Evolutionary conservation across 2,113 vertebrate genomes (phyloP), one percentile per base, ranked within the genome.

Genomic region (Tupaia chinensis): DNA sequence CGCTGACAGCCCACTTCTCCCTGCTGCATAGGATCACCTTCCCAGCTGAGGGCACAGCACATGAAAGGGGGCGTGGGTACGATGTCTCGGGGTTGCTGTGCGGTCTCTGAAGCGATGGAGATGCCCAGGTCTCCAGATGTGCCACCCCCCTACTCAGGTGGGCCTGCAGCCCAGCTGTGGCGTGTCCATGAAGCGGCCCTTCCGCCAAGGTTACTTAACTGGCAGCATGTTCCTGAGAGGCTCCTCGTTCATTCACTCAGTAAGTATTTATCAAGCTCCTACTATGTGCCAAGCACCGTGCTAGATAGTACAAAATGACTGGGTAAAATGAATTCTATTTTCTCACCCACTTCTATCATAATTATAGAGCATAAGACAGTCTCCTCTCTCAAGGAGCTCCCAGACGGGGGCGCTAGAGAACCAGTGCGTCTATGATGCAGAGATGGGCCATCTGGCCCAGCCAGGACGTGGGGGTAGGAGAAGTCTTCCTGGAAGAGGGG

Each of bases 1-100:
- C 79, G 89, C 69, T 82, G 94, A 85, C 89, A 94, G 87, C 65
- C 90, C 93, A 66, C 76, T 25, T 32, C 77, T 79, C 69, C 60
- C 56, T 10, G 3, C 25, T 58, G 34, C 23, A 61, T 53, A 78
- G 94, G 89, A 95, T 91, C 91, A 89, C 84, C 76, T 88, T 85
- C 72, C 61, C 54, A 54, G 77, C 81, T 53, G 91, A 78, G 7
- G 17, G 73, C 15, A 3, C 7, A 79, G 29, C 34, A 9, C 29
- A 12, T 8, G 13, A 74, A 44, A 15, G 14, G 9, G n/a, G 84
- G 53, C 9, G 1, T 15, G 32, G 61, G 23, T 3, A 1, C 29
- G 77, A 15, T 5, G 0, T 27, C 58, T 4, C 1, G 54, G 53
- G 2, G 54, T n/a, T 54, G 16, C 4, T 1, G 1, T 2, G 0